These are phyloP conservation scores for Arrhopalites spinosus DNA, from an alignment of 2,888 invertebrate genomes.

Conservation along the genomic window DNA sequence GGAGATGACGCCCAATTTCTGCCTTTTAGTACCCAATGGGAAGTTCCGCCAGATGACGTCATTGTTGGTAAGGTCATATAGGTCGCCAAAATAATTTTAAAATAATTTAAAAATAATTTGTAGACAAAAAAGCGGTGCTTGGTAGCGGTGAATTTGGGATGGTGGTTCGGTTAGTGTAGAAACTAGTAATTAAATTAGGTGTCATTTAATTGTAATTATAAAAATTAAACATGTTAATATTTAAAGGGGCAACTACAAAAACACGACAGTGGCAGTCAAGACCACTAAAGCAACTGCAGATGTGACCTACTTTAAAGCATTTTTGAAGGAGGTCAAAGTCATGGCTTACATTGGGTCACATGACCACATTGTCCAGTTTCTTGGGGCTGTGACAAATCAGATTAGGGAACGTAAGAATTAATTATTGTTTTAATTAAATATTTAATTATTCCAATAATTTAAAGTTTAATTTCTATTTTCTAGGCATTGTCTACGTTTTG, in stretches of 20 bases:
- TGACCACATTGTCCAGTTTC: background rate
- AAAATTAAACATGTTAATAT: too few species aligned
- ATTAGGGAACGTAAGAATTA: background rate
- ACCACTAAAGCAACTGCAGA: conserved; percentile 1
- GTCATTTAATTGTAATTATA: background rate
- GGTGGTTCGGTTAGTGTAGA: background rate
- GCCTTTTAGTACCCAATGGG: background rate
- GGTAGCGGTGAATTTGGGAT: background rate
- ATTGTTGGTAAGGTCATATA: background rate
- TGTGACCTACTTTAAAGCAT: conserved; percentile 14
- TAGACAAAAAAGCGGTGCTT: background rate
- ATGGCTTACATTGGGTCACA: background rate
- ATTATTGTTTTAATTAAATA: background rate
- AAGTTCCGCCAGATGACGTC: background rate
- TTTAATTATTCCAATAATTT: background rate
- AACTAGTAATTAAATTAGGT: background rate
- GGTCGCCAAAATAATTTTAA: background rate
- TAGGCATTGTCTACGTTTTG: background rate
- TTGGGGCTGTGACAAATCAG: background rate
- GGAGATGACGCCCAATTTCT: background rate
- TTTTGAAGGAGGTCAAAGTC: conserved; percentile 8
- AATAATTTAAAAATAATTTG: background rate
- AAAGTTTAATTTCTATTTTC: background rate
- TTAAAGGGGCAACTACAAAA: background rate
- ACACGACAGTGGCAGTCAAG: conserved; percentile 4